These are phyloP conservation scores for Dendrocopos noguchii DNA, from an alignment of 2,113 vertebrate genomes.

Conservation along the genomic window DNA sequence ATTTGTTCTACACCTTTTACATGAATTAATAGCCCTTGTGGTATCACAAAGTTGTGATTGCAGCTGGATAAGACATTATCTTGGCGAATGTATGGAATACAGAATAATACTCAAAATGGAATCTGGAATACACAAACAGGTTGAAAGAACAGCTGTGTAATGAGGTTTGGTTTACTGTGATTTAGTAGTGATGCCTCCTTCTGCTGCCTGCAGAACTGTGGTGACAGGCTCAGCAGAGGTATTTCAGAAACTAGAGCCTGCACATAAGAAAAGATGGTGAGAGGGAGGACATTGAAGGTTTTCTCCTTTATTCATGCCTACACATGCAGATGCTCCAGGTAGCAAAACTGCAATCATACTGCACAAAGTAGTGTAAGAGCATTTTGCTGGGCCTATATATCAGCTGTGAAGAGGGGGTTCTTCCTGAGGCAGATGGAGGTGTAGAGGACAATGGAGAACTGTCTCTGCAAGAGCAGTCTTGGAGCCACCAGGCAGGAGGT, in stretches of 20 bases:
- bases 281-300: not conserved
- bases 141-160: rapidly evolving
- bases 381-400: not conserved
- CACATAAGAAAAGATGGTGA: not conserved
- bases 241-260: not conserved
- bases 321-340: not conserved
- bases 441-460: not conserved
- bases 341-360: not conserved
- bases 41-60: not conserved
- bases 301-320: not conserved
- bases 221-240: not conserved
- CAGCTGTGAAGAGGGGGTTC: not conserved
- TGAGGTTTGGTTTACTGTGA: not conserved
- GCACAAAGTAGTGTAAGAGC: not conserved
- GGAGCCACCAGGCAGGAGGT: not conserved
- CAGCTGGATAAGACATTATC: not conserved
- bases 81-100: not conserved
- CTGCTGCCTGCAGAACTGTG: not conserved
- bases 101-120: not conserved
- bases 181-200: not conserved
- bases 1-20: not conserved
- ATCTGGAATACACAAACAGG: not conserved
- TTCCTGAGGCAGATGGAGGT: not conserved
- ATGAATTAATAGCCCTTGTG: not conserved
- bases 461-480: not conserved